Base-by-base conservation (phyloP, 1,140 invertebrate species). In the Drosophila burlai region DNA sequence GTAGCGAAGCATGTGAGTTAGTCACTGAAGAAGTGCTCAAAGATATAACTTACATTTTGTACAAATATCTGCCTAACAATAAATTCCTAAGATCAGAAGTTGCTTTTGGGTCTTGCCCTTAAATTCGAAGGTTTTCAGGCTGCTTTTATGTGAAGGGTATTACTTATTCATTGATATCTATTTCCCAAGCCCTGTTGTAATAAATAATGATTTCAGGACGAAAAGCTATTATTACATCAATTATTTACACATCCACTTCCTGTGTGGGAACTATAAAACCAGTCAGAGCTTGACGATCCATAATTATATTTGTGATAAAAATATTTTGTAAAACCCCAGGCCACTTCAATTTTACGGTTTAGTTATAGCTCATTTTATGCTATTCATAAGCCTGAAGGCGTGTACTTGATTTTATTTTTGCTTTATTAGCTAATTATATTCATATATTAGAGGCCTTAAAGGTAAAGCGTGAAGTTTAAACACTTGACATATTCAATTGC, bases 401-500 rank as follows among this genome's bases (percentile, higher is more conserved):
- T 6, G 18, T 21, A 21, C 31, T 15, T 16, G 7, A 8, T 21
- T 21, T 11, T 3, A 34, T 36, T 54, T 21, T 21, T 24, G n/a
- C 18, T 38, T 38, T 15, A 55, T 55, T 38, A 36, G 4, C 52
- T 24, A 55, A 38, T 55, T 38, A 38, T 55, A 36, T 36, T 10
- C 34, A 21, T n/a, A 7, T 18, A 40, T 34, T 15, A 18, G 16
- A 26, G 26, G 8, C 26, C 38, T 43, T 36, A 49, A 68, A 49
- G 50, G 42, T 49, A 40, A 68, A 31, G 24, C 47, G 36, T 24
- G 18, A 18, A 54, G 31, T 75, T 60, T 73, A 54, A 8, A 13
- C 31, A 46, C 49, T 40, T 75, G 42, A 64, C 69, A 63, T 63
- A 63, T 75, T 31, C n/a, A 13, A 34, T 58, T 11, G 43, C 42